These are phyloP conservation scores for Apodemia mormo DNA, from an alignment of 2,888 invertebrate genomes.

Conservation along the genomic window DNA sequence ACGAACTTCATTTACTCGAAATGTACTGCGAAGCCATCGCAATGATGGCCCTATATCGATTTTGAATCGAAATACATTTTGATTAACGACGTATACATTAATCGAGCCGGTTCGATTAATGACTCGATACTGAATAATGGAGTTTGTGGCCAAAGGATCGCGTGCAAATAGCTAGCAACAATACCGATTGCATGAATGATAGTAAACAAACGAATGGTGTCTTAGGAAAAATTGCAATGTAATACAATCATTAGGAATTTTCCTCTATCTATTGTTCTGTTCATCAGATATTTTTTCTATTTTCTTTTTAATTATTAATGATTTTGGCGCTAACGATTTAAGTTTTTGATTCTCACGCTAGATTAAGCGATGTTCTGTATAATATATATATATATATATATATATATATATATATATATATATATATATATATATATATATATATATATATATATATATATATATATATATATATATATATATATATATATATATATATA, in stretches of 20 bases:
- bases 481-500: too few relatives aligned
- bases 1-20: conserved; percentile 20
- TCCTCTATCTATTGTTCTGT: neutral
- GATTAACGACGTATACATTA: conserved; percentile 38
- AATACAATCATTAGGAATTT: neutral
- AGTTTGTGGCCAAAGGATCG: conserved; percentile 28
- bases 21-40: conserved; percentile 18
- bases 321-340: too few relatives aligned
- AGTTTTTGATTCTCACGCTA: too few relatives aligned
- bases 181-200: conserved; percentile 14
- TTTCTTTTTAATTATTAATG: neutral
- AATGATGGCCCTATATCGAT: conserved; percentile 35
- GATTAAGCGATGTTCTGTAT: too few relatives aligned
- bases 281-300: neutral
- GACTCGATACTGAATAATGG: conserved; percentile 38
- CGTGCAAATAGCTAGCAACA: conserved; percentile 30
- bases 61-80: conserved; percentile 34
- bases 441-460: too few relatives aligned
- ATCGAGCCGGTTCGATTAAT: conserved; percentile 37
- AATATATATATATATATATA: too few relatives aligned
- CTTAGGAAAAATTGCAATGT: conserved; percentile 14
- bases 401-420: too few relatives aligned
- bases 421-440: too few relatives aligned
- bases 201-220: conserved; percentile 1
- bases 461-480: too few relatives aligned